Conservation (phyloP, 2,888 invertebrate species). For the Ashinkailepas kermadecensis region DNA sequence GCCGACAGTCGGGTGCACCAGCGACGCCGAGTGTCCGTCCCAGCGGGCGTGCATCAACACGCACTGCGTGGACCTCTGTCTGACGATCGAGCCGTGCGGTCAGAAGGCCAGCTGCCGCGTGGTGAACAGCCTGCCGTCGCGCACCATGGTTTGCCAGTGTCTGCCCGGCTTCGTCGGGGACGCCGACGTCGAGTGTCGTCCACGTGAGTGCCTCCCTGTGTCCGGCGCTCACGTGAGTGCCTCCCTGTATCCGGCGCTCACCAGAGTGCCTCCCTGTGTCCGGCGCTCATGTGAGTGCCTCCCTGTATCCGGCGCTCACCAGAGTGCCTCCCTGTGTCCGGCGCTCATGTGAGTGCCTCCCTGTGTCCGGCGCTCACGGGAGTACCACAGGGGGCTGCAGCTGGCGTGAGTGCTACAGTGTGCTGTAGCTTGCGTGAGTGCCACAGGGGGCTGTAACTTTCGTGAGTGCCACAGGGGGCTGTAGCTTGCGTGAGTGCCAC, state of each 20-base stretch:
- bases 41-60: slow-evolving; percentile 68
- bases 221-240: slow-evolving; percentile 43
- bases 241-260: no score
- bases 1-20: slow-evolving; percentile 28
- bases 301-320: no score
- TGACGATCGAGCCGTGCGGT: slow-evolving; percentile 38
- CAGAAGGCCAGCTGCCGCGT: slow-evolving; percentile 38
- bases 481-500: no score
- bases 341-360: slow-evolving; percentile 52
- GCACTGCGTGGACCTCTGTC: slow-evolving; percentile 39
- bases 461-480: no score
- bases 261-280: slow-evolving; percentile 39
- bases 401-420: no score
- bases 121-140: slow-evolving; percentile 62
- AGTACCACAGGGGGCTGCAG: no score
- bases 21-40: slow-evolving; percentile 57
- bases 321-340: slow-evolving; percentile 39
- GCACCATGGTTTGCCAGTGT: slow-evolving; percentile 47
- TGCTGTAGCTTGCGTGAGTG: no score
- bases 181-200: slow-evolving; percentile 72
- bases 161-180: slow-evolving; percentile 72
- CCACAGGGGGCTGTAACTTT: no score
- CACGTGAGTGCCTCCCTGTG: slow-evolving; percentile 52
- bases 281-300: slow-evolving; percentile 52
- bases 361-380: no score